Base-by-base conservation (phyloP, 1,140 invertebrate genomes). In the Drosophila busckii region DNA sequence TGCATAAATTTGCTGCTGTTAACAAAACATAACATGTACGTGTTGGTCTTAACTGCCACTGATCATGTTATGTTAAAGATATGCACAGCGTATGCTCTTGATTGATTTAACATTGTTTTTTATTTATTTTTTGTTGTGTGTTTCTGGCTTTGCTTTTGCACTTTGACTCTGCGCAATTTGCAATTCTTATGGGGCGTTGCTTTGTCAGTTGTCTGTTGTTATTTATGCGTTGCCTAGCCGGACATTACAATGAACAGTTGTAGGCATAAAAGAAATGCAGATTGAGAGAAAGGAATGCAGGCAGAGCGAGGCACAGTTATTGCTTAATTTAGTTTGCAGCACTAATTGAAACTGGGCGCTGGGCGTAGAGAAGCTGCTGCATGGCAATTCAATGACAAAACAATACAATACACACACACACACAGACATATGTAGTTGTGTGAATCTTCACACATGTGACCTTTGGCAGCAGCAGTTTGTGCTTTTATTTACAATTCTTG, bases 261-360 rank as follows among this genome's bases (percentile, higher is more conserved):
- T 49, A 52, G 12, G 17, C 45, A 49, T 17, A 35, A 4, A 16
- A 26, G 3, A 34, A 8, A 32, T 17, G 28, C 12, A 19, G 10
- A 23, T 35, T 2, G 9, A 23, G 15, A 8, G 3, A 17, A 26
- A 16, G 8, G 13, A 42, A 17, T 13, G 5, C 13, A 9, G n/a
- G 10, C 13, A 34, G 6, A 25, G 2, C 5, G 41, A 2, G 34
- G 19, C 6, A 26, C 50, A 44, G 63, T 76, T 62, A 70, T 67
- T 50, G 73, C 73, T 73, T 78, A 73, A 80, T 78, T 78, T 60
- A 80, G 75, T 80, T 82, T 68, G 48, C 54, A 53, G 61, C 64
- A 82, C 75, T 80, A 80, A 82, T 80, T 80, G 75, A 82, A 80
- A 73, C 53, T 73, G 40, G 61, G 58, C 63, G n/a, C n/a, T n/a